Evolutionary conservation across 1,140 invertebrate genomes (phyloP).

Genomic region (Aphelenchoides avenae): DNA sequence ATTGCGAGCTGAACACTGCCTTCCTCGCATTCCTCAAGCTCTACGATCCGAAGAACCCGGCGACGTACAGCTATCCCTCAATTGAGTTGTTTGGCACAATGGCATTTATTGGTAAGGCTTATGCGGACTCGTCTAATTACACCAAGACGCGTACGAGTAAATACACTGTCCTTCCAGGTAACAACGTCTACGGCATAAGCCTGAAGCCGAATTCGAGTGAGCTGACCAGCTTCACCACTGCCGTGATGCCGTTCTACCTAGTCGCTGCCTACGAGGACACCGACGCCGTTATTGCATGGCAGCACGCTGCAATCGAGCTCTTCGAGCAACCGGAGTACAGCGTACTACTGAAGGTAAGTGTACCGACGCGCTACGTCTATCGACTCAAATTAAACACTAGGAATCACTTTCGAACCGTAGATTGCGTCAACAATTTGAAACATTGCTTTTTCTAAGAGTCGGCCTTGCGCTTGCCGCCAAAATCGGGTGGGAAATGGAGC

Average conservation of each 20-base stretch:
- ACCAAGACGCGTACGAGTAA: background rate
- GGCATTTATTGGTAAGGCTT: constrained; percentile 52
- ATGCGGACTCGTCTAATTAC: background rate
- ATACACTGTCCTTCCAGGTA: constrained; percentile 38
- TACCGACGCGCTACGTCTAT: too few species aligned
- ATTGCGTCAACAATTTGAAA: too few species aligned
- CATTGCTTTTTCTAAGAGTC: too few species aligned
- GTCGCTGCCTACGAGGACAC: constrained; percentile 48
- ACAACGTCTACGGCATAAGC: constrained; percentile 54
- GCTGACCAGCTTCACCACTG: constrained; percentile 39
- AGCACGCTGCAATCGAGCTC: constrained; percentile 41
- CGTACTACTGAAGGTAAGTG: constrained; percentile 48
- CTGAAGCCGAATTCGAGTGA: constrained; percentile 17
- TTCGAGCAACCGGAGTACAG: constrained; percentile 49
- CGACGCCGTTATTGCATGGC: constrained; percentile 41
- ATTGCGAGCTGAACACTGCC: constrained; percentile 57
- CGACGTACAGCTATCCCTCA: constrained; percentile 52
- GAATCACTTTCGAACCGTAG: too few species aligned
- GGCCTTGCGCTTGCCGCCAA: too few species aligned
- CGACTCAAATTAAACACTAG: too few species aligned
- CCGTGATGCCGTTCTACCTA: constrained; percentile 55
- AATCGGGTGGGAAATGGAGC: too few species aligned
- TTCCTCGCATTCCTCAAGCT: constrained; percentile 56
- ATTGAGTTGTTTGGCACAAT: constrained; percentile 55
- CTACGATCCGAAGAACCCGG: constrained; percentile 49